Conservation (phyloP, 2,113 vertebrate genomes). For the Ploceus nigricollis region DNA sequence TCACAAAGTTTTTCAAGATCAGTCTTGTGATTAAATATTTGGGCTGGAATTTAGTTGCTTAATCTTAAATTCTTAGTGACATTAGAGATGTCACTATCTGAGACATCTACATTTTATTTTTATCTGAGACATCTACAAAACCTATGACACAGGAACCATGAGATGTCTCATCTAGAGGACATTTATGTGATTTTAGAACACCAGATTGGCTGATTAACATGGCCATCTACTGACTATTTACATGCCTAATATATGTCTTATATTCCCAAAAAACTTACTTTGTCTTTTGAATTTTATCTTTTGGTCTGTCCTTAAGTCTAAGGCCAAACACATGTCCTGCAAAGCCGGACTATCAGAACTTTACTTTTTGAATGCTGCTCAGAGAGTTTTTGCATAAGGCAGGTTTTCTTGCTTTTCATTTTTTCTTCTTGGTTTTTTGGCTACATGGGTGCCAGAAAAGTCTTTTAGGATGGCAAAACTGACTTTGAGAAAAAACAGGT, state of each 20-base stretch:
- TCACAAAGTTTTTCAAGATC: not conserved
- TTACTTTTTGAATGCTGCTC: not conserved
- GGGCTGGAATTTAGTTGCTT: not conserved
- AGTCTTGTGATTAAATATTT: not conserved
- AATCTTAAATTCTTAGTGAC: not conserved
- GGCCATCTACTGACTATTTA: not conserved
- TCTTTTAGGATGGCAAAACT: not conserved
- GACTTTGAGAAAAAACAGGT: not conserved
- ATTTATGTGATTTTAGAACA: not conserved
- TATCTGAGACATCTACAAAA: not conserved
- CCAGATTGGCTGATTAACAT: not conserved
- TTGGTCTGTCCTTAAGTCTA: not conserved
- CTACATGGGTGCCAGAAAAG: not conserved
- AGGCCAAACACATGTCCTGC: not conserved
- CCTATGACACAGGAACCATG: not conserved
- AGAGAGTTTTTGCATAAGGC: not conserved
- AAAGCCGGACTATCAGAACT: not conserved
- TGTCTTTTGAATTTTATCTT: not conserved
- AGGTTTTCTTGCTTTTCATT: not conserved
- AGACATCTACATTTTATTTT: not conserved
- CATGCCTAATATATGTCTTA: not conserved
- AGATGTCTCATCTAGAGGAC: not conserved
- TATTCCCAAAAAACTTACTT: not conserved
- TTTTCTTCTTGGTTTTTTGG: not conserved
- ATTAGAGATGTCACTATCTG: not conserved